Conservation (phyloP, 2,797 vertebrate genomes). For the Knipowitschia caucasica region DNA sequence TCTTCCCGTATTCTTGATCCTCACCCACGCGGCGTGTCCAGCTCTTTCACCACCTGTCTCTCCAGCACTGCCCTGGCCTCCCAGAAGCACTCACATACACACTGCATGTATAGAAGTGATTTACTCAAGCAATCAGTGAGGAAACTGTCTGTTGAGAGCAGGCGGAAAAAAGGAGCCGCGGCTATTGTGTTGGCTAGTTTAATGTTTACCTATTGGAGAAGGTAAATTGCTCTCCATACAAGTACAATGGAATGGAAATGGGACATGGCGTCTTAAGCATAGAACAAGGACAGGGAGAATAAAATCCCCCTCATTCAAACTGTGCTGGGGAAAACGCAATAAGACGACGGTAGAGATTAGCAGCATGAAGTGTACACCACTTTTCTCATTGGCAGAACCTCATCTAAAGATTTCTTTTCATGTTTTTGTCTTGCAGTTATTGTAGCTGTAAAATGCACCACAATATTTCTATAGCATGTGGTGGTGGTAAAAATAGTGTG, state of each 20-base stretch:
- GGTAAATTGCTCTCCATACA: conserved; percentile 3
- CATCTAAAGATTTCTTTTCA: too few relatives aligned
- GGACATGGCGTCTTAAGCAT: neutral
- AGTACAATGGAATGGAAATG: conserved; percentile 5
- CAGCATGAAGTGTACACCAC: neutral
- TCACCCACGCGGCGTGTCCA: conserved; percentile 53
- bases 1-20: conserved; percentile 38
- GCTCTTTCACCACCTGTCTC: conserved; percentile 62
- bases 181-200: neutral
- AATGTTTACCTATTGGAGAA: conserved; percentile 1
- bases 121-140: conserved; percentile 1
- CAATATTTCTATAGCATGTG: neutral
- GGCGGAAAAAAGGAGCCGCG: neutral
- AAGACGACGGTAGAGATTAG: neutral
- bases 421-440: too few relatives aligned
- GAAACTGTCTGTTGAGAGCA: conserved; percentile 1
- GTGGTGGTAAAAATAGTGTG: neutral
- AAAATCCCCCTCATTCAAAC: neutral
- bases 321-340: neutral
- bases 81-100: neutral
- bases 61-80: conserved; percentile 18
- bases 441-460: too few relatives aligned
- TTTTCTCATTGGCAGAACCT: too few relatives aligned
- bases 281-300: neutral
- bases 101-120: neutral